Conservation (phyloP, 2,113 vertebrate genomes). For the Gopherus flavomarginatus region DNA sequence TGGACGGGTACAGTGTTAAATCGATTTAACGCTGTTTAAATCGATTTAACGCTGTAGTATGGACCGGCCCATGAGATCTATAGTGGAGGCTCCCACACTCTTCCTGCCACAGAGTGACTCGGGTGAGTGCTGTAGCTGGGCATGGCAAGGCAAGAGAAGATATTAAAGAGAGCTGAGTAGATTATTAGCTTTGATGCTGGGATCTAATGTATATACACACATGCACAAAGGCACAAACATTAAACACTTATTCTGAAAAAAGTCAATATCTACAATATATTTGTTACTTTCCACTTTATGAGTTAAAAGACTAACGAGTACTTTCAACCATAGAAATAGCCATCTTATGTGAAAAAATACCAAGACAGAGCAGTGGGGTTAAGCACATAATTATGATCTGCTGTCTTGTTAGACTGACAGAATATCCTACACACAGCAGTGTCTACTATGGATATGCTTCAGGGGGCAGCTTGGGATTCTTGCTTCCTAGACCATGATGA, state of each 20-base stretch:
- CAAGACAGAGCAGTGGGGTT: not conserved
- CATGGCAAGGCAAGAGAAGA: not conserved
- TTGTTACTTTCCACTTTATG: not conserved
- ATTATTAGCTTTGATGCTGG: not conserved
- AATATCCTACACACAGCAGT: not conserved
- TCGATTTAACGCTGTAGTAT: too few relatives aligned
- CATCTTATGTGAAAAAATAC: not conserved
- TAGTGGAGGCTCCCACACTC: not conserved
- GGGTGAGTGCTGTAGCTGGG: not conserved
- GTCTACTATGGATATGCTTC: not conserved
- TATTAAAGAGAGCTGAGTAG: not conserved
- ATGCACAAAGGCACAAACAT: not conserved
- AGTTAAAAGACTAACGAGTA: not conserved
- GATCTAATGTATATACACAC: not conserved
- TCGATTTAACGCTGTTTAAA: too few relatives aligned
- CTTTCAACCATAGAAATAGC: not conserved
- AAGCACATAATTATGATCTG: not conserved
- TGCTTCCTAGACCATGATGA: not conserved
- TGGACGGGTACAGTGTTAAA: too few relatives aligned
- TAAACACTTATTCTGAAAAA: not conserved
- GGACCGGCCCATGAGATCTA: not conserved
- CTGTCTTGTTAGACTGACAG: not conserved
- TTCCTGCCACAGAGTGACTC: not conserved
- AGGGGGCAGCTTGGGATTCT: not conserved
- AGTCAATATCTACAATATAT: rapidly evolving